A percentile compares a stretch with the other conserved stretches of the same genome.
Conservation (phyloP, 2,113 vertebrate species). For the Antechinus stuartii region DNA sequence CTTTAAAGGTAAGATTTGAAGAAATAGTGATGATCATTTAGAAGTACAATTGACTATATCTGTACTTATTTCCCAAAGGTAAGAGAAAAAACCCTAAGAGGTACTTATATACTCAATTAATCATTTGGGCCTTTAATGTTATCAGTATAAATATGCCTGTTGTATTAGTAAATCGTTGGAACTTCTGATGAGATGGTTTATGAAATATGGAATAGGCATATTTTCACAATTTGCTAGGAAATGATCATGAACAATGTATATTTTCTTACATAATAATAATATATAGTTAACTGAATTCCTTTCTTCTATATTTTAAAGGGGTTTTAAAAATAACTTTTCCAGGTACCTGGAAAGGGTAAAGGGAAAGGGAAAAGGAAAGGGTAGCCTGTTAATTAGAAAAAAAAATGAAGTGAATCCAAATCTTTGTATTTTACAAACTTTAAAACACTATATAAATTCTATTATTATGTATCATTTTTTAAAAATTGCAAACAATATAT, state of each 20-base stretch:
- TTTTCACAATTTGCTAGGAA: neutral
- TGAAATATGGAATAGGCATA: neutral
- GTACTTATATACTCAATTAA: neutral
- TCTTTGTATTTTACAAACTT: neutral
- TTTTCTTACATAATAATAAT: neutral
- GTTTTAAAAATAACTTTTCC: neutral
- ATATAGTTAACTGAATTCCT: neutral
- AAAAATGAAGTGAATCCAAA: neutral
- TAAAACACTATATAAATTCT: neutral
- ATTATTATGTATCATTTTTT: neutral
- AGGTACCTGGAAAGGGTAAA: too few species aligned
- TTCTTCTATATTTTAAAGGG: slow-evolving; percentile 12
- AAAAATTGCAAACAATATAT: neutral
- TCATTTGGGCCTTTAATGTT: neutral
- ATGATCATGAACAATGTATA: neutral
- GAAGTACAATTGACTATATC: neutral
- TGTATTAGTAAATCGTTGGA: neutral
- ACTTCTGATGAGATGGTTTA: neutral
- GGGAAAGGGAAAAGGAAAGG: too few species aligned
- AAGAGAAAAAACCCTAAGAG: neutral
- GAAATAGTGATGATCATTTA: neutral
- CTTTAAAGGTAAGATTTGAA: neutral
- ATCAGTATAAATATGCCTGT: neutral
- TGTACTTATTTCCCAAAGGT: neutral
- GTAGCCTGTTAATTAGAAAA: neutral